phyloP scores from a whole-genome alignment of 2,888 invertebrate species.

The Chrysopilus asiliformis region DNA sequence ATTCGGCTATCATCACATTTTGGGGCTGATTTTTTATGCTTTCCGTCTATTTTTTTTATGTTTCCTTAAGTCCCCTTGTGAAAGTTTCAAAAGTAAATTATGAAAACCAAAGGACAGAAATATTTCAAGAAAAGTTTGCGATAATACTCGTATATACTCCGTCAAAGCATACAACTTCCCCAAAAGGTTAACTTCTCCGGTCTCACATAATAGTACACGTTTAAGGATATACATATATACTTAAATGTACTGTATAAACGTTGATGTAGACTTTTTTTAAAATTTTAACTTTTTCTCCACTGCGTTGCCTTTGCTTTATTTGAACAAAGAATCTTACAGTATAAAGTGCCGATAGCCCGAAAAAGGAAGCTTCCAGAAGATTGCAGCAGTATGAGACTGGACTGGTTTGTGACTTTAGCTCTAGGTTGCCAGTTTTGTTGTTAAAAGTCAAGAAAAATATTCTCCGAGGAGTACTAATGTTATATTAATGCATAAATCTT shows the following conservation, averaged over 20 bases:
- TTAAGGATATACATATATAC: no score
- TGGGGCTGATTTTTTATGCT: not conserved
- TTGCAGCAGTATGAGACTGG: not conserved
- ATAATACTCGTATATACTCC: constrained; percentile 5
- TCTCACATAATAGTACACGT: no score
- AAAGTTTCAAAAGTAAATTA: constrained; percentile 14
- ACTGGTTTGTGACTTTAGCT: constrained; percentile 1
- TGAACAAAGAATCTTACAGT: not conserved
- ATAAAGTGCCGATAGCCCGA: constrained; percentile 2
- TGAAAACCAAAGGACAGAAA: constrained; percentile 13
- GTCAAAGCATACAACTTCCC: constrained; percentile 7
- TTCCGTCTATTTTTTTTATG: not conserved
- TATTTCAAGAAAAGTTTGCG: constrained; percentile 8
- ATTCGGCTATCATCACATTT: not conserved
- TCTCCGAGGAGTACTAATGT: constrained; percentile 13
- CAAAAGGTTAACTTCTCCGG: constrained; percentile 11
- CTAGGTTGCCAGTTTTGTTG: constrained; percentile 3
- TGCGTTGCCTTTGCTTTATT: no score
- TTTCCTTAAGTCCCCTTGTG: not conserved
- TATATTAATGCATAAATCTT: constrained; percentile 15
- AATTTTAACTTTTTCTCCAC: no score
- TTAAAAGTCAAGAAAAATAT: constrained; percentile 8
- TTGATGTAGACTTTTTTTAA: no score
- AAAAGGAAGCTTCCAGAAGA: constrained; percentile 4
- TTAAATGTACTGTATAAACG: no score